Base-by-base conservation (phyloP, 2,797 vertebrate species). In the Astyanax mexicanus region DNA sequence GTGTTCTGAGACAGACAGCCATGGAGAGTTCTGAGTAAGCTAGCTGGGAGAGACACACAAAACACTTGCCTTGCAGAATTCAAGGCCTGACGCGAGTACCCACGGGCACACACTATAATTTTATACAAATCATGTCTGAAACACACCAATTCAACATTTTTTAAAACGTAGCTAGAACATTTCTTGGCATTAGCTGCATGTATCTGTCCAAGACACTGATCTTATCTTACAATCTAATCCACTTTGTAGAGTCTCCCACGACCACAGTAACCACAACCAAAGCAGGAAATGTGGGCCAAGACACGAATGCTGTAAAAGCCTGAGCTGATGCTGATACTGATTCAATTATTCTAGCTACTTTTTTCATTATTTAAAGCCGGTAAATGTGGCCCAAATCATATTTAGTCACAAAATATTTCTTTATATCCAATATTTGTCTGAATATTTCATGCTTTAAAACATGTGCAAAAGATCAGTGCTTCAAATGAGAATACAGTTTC, bases 61-160 rank as follows among this genome's bases (percentile, higher is more conserved):
- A 84, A 81, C 77, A 77, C 77, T 79, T 72, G 67, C 74, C 58
- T 79, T 74, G 74, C 73, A 84, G 51, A 79, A 71, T 71, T 64
- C 55, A 58, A 54, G 45, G 71, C 64, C 52, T 25, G 71, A 72
- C 51, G 19, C 37, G 62, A 45, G 77, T 77, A 65, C 54, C 70
- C 77, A 61, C 51, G 25, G 54, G 38, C 51, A 12, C n/a, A 45
- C 77, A 21, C 82, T 84, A 79, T 84, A 74, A 84, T 84, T 81
- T 80, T 45, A 68, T 45, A 75, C 68, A 76, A 54, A 79, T 84
- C 62, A 65, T 69, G 77, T 80, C 80, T 74, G 58, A 38, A 68
- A 71, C 45, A 62, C 40, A 62, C 60, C 67, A 72, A 72, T 61
- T 73, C 70, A 37, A 73, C 45, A 19, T 45, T 72, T 77, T 69